Percentiles rank a stretch among this genome's conserved stretches.
Conservation (phyloP, 2,888 invertebrate species). For the Drosophila fulvimacula region DNA sequence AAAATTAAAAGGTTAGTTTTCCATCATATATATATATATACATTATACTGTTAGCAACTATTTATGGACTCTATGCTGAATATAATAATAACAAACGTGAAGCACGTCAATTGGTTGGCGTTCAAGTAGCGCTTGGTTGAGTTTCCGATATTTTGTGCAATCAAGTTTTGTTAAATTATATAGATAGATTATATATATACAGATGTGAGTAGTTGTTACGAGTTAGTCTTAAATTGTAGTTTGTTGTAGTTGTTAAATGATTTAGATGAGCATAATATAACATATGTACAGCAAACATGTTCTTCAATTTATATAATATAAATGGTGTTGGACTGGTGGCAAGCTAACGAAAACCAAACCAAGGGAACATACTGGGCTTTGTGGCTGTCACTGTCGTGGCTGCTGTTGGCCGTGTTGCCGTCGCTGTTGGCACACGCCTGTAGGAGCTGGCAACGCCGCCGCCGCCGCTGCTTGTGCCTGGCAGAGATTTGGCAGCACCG, state of each 20-base stretch:
- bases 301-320: slow-evolving; percentile 1
- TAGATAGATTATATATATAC: slow-evolving; percentile 1
- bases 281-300: slow-evolving; percentile 37
- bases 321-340: not conserved
- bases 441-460: slow-evolving; percentile 72
- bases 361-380: slow-evolving; percentile 83
- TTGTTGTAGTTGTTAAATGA: slow-evolving; percentile 1
- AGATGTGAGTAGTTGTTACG: slow-evolving; percentile 5
- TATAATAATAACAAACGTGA: slow-evolving; percentile 82
- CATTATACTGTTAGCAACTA: not conserved
- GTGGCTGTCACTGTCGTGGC: slow-evolving; percentile 72
- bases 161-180: slow-evolving; percentile 74
- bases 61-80: not conserved
- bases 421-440: slow-evolving; percentile 75
- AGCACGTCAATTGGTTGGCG: slow-evolving; percentile 72
- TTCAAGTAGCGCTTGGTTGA: slow-evolving; percentile 22
- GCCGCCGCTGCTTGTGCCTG: slow-evolving; percentile 78
- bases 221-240: not conserved
- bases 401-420: slow-evolving; percentile 64
- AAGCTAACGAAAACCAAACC: slow-evolving; percentile 60
- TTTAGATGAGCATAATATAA: slow-evolving; percentile 7
- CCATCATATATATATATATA: not conserved
- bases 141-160: slow-evolving; percentile 61
- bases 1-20: slow-evolving; percentile 5
- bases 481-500: slow-evolving; percentile 82